phyloP scores from a whole-genome alignment of 37 sponge, comb jelly and placozoan genomes.

The Geodia barretti region DNA sequence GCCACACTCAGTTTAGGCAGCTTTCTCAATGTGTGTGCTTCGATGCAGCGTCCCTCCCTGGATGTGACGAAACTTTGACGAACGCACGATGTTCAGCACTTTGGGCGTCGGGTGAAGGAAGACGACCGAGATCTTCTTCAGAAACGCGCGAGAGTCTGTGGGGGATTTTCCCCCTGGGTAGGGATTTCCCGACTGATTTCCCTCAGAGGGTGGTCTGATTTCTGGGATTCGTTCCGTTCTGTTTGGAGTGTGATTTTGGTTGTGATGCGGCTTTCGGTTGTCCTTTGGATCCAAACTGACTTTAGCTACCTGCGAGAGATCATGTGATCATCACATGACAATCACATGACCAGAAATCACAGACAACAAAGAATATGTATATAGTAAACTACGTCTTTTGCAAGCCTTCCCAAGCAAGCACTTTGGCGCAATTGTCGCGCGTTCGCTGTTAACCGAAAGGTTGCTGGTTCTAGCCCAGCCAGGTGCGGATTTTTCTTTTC shows the following conservation, averaged over 20 bases:
- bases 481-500: slow-evolving; percentile 43
- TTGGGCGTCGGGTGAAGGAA: slow-evolving; percentile 25
- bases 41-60: slow-evolving; percentile 62
- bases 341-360: too few species aligned
- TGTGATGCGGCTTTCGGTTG: neutral
- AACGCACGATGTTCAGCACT: slow-evolving; percentile 61
- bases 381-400: too few species aligned
- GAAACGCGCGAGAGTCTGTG: neutral
- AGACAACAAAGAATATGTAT: too few species aligned
- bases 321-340: neutral
- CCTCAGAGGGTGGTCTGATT: neutral
- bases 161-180: neutral
- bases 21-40: slow-evolving; percentile 73
- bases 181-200: neutral
- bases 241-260: neutral
- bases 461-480: slow-evolving; percentile 31
- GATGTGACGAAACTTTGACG: slow-evolving; percentile 82
- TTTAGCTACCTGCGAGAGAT: slow-evolving; percentile 39
- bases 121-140: neutral
- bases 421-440: too few species aligned
- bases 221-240: neutral
- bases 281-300: slow-evolving; percentile 67
- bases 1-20: slow-evolving; percentile 57
- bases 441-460: slow-evolving; percentile 15
- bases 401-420: slow-evolving; percentile 2